Evolutionary conservation across 2,797 vertebrate genomes (phyloP).

Genomic region (Orientallactaga sibirica): DNA sequence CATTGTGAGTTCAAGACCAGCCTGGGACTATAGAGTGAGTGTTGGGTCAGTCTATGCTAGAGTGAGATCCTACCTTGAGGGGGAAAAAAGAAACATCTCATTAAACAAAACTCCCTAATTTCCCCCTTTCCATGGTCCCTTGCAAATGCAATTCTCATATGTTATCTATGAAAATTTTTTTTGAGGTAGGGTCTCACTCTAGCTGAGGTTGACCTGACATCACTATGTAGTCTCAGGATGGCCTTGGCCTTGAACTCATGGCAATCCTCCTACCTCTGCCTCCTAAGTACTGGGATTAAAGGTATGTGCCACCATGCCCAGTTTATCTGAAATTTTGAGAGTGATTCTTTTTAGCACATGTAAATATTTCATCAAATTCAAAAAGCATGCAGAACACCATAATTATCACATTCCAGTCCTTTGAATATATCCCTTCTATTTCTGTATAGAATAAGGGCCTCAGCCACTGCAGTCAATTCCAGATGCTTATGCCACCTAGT

Average conservation of each 20-base stretch:
- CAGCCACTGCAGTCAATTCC: too few species aligned
- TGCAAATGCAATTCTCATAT: neutral
- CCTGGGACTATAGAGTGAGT: too few species aligned
- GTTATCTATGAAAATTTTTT: neutral
- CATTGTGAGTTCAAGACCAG: too few species aligned
- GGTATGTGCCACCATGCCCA: too few species aligned
- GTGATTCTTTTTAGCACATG: neutral
- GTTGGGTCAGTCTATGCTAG: too few species aligned
- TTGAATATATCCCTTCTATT: neutral
- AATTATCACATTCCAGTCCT: neutral
- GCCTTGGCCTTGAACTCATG: too few species aligned
- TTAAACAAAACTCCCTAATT: constrained; percentile 1
- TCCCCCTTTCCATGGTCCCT: neutral
- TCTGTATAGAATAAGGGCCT: neutral
- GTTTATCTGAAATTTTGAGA: neutral
- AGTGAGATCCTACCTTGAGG: too few species aligned
- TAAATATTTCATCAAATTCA: neutral
- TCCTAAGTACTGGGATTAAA: too few species aligned
- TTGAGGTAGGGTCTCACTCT: neutral
- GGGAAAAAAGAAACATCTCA: neutral
- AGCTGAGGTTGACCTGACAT: too few species aligned
- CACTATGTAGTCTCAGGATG: too few species aligned
- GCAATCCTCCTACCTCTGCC: too few species aligned
- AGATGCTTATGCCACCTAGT: too few species aligned
- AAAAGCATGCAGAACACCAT: neutral